These are phyloP conservation scores for Drosophila biarmipes DNA, from an alignment of 1,140 invertebrate species.

Conservation along the genomic window DNA sequence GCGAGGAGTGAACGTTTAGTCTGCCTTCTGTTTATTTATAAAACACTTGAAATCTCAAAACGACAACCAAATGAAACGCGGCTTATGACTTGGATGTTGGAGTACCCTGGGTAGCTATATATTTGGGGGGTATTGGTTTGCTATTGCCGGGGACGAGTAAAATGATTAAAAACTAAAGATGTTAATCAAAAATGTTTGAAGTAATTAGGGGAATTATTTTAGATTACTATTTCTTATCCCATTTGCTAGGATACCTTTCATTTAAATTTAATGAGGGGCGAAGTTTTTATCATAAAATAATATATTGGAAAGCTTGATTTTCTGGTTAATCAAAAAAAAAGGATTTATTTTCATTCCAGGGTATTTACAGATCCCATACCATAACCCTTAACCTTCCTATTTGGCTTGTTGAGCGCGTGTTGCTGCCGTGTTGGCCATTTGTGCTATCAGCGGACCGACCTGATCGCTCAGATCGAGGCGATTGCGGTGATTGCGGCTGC, in stretches of 20 bases:
- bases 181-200: too few species aligned
- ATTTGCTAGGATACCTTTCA: too few species aligned
- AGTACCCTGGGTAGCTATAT: neutral
- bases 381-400: neutral
- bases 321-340: too few species aligned
- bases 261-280: too few species aligned
- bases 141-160: too few species aligned
- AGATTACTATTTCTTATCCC: too few species aligned
- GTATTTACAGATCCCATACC: neutral
- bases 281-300: too few species aligned
- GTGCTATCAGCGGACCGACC: conserved; percentile 50
- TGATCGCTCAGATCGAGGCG: conserved; percentile 34
- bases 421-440: conserved; percentile 36
- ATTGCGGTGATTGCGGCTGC: too few species aligned
- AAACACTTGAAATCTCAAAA: conserved; percentile 74
- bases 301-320: too few species aligned
- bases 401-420: conserved; percentile 12
- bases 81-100: conserved; percentile 51
- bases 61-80: conserved; percentile 69
- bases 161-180: too few species aligned
- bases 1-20: conserved; percentile 25
- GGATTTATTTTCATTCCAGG: neutral
- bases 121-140: neutral
- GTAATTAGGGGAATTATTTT: too few species aligned
- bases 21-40: conserved; percentile 72